A percentile compares a stretch with the other conserved stretches of the same genome.
Conservation (phyloP, 1,140 invertebrate genomes). For the Ladona fulva region DNA sequence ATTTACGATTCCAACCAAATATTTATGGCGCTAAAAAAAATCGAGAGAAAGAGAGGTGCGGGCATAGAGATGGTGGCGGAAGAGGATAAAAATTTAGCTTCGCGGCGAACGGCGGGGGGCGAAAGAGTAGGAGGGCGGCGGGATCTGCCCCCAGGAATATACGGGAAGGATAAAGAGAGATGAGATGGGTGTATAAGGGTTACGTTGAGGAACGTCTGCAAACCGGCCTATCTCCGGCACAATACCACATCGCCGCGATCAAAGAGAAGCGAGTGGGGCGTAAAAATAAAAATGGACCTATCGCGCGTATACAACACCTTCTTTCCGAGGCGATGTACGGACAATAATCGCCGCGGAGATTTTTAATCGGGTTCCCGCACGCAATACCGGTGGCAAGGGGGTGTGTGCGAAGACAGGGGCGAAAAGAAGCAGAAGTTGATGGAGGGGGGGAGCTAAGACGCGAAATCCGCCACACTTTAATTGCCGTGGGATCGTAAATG, state of each 20-base stretch:
- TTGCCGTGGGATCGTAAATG: conserved; percentile 3
- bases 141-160: background rate
- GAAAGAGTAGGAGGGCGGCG: background rate
- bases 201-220: too few relatives aligned
- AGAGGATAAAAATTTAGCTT: background rate
- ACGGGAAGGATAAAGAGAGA: background rate
- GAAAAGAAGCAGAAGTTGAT: background rate
- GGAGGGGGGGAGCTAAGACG: background rate
- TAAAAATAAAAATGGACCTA: too few relatives aligned
- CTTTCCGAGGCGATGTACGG: too few relatives aligned
- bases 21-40: background rate
- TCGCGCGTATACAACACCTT: too few relatives aligned
- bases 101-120: background rate
- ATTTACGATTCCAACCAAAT: background rate
- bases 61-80: background rate
- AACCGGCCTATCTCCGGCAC: too few relatives aligned
- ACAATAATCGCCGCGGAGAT: too few relatives aligned
- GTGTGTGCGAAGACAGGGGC: too few relatives aligned
- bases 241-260: too few relatives aligned
- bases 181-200: background rate
- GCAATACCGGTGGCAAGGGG: too few relatives aligned
- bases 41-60: background rate
- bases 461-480: background rate
- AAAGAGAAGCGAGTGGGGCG: too few relatives aligned
- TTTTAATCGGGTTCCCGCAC: too few relatives aligned